Percentiles rank a stretch among this genome's conserved stretches.
Conservation (phyloP, 2,888 invertebrate species). For the Glomeris marginata region DNA sequence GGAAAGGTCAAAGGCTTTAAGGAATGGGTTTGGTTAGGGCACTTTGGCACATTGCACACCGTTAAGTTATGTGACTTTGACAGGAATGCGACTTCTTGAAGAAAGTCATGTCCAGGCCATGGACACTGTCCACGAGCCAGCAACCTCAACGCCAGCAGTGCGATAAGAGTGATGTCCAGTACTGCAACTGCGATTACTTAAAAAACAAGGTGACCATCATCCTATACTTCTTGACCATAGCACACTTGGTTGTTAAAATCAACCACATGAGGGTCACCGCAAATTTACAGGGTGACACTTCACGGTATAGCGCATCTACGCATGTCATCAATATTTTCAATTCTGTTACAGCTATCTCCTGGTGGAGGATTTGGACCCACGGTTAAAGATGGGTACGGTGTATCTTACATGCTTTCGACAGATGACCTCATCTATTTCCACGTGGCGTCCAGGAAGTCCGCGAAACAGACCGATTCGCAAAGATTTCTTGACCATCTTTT, state of each 20-base stretch:
- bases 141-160: constrained; percentile 35
- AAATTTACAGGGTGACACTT: no score
- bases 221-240: background rate
- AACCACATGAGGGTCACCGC: background rate
- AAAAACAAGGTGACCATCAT: constrained; percentile 27
- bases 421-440: constrained; percentile 36
- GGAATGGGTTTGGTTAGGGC: no score
- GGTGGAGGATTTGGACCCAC: constrained; percentile 39
- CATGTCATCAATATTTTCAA: background rate
- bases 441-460: constrained; percentile 32
- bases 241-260: background rate
- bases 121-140: constrained; percentile 38
- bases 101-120: constrained; percentile 32
- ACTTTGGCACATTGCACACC: no score
- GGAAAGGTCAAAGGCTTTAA: no score
- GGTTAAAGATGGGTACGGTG: constrained; percentile 35
- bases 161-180: constrained; percentile 22
- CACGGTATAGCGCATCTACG: no score
- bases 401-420: constrained; percentile 36
- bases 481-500: constrained; percentile 29
- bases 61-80: constrained; percentile 2
- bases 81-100: constrained; percentile 34
- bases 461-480: constrained; percentile 28
- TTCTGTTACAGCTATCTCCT: constrained; percentile 30
- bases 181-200: constrained; percentile 31